Evolutionary conservation across 1,140 invertebrate species (phyloP).

Genomic region (Akabosia matsudoensis): DNA sequence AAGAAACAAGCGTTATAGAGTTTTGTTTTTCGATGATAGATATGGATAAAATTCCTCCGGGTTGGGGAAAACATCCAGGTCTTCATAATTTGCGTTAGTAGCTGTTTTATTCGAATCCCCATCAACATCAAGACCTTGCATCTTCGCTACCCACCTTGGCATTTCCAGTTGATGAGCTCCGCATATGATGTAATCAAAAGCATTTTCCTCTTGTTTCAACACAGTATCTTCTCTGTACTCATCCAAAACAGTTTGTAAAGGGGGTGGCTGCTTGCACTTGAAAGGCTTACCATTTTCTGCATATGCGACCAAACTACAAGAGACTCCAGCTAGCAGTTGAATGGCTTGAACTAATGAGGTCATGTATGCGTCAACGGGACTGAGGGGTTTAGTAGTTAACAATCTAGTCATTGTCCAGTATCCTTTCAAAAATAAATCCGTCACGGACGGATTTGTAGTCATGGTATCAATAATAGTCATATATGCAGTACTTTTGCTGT

Average conservation of each 20-base stretch:
- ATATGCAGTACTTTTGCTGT: background rate
- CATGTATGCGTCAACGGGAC: background rate
- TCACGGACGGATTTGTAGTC: background rate
- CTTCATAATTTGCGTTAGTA: background rate
- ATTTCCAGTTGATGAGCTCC: background rate
- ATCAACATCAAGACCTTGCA: background rate
- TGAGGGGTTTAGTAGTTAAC: background rate
- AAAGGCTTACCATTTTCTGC: background rate
- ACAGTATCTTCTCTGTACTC: background rate
- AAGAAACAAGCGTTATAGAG: too few species aligned
- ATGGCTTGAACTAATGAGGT: background rate
- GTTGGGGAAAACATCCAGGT: background rate
- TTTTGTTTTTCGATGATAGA: too few species aligned
- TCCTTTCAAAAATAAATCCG: slow-evolving; percentile 2
- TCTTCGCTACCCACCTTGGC: background rate
- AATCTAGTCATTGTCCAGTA: background rate
- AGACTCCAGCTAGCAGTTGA: background rate
- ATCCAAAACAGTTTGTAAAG: background rate
- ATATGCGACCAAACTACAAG: background rate
- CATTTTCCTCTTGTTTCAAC: background rate
- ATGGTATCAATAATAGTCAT: background rate
- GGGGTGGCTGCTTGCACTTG: background rate
- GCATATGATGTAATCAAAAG: background rate
- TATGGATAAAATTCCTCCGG: background rate
- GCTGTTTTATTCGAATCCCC: background rate